Evolutionary conservation across 1,140 invertebrate species (phyloP), one percentile per base, ranked within the genome.

Genomic region (Glomeris maerens): DNA sequence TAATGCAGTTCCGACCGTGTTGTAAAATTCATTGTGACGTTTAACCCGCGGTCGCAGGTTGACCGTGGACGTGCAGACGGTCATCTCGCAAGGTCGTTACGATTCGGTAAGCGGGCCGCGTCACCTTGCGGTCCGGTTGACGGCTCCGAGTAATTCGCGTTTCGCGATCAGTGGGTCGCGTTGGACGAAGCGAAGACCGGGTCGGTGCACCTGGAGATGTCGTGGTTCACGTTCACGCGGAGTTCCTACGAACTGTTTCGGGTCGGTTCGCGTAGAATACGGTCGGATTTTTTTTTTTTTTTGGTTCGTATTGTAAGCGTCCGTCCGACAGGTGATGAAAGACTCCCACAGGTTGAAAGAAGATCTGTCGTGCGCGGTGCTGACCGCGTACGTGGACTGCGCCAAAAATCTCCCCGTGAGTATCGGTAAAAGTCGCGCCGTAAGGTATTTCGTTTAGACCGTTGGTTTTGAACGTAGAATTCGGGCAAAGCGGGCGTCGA

Each of bases 161-260:
- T 45, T 45, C 2, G 17, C n/a, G n/a, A n/a, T 2, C 60, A 93
- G 86, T 95, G 91, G 90, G 73, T 93, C 45, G 84, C 86, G 0
- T 71, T 97, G 52, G 89, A 95, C 66, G 82, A 92, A 69, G 89
- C 87, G 2, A 92, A 91, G 68, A 86, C 88, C 62, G 93, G 93
- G 28, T 80, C 86, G 72, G 74, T 96, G 1, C 86, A 94, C 65
- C 60, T 96, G 26, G 77, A 84, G 50, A 69, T 93, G 22, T 80
- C 78, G 2, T 97, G 92, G 92, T 75, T 94, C 46, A 77, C 78
- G n/a, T n/a, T 39, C 7, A 28, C 31, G 17, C n/a, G 13, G 2
- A 27, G 17, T 47, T 50, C 39, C 23, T 60, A 45, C 38, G 21
- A 23, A 4, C 26, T 27, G 27, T 26, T 10, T 14, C 20, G 14